Evolutionary conservation across 2,797 vertebrate species (phyloP).

Genomic region (Gambusia yucatana): DNA sequence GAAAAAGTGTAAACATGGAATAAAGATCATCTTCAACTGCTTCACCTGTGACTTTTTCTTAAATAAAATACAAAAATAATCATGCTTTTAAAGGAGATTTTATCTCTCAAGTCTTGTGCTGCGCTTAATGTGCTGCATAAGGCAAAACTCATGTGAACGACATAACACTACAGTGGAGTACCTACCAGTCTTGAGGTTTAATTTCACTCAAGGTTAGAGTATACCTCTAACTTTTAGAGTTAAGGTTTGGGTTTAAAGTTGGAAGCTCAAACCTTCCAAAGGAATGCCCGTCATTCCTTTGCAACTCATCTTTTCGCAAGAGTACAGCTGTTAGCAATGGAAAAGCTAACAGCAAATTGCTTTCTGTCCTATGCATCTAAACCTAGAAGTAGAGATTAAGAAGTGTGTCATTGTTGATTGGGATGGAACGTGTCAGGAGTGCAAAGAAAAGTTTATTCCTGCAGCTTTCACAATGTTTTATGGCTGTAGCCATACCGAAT

Average conservation of each 20-base stretch:
- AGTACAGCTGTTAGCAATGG: not conserved
- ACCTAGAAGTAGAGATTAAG: not conserved
- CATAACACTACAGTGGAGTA: not conserved
- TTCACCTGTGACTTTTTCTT: conserved; percentile 2
- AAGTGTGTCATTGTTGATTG: not conserved
- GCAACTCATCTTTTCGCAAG: not conserved
- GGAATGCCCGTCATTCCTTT: not conserved
- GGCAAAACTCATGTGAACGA: not conserved
- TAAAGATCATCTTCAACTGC: conserved; percentile 50
- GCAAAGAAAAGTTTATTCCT: not conserved
- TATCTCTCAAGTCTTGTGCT: not conserved
- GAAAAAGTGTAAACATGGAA: conserved; percentile 47
- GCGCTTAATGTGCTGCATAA: not conserved
- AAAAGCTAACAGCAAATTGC: not conserved
- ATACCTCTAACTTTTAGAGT: not conserved
- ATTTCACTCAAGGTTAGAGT: not conserved
- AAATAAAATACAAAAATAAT: not conserved
- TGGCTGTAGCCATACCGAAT: not conserved
- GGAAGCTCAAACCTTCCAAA: not conserved
- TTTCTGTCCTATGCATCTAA: not conserved
- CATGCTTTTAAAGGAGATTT: not conserved
- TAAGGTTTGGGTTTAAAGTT: not conserved
- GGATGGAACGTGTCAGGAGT: not conserved
- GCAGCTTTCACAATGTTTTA: not conserved
- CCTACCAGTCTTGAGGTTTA: not conserved